Conservation (phyloP, 2,113 vertebrate species). For the Vidua chalybeata region DNA sequence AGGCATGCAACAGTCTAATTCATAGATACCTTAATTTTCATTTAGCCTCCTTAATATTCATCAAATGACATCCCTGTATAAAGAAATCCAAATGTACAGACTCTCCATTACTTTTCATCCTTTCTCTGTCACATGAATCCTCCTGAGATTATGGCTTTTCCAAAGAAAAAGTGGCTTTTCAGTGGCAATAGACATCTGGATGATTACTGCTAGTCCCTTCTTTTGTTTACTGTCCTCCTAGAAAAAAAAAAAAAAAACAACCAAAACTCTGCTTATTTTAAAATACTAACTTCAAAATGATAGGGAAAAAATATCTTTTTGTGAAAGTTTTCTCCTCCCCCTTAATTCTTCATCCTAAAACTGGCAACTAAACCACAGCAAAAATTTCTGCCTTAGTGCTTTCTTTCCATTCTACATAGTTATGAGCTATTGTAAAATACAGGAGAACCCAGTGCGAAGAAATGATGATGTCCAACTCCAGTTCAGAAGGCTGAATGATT, state of each 20-base stretch:
- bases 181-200: neutral
- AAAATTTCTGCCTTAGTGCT: neutral
- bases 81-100: neutral
- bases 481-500: too few species aligned
- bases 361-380: neutral
- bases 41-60: neutral
- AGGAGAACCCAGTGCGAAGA: too few species aligned
- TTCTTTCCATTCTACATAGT: neutral
- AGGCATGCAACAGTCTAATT: neutral
- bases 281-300: neutral
- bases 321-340: neutral
- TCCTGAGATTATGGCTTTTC: neutral
- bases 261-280: neutral
- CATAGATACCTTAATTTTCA: neutral
- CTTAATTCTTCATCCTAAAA: neutral
- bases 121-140: neutral
- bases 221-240: neutral
- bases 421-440: neutral
- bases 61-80: neutral
- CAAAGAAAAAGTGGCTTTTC: neutral
- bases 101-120: neutral
- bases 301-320: neutral
- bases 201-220: neutral
- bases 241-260: neutral
- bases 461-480: too few species aligned